Conservation (phyloP, 2,888 invertebrate species). For the Gymnoscelis rufifasciata region DNA sequence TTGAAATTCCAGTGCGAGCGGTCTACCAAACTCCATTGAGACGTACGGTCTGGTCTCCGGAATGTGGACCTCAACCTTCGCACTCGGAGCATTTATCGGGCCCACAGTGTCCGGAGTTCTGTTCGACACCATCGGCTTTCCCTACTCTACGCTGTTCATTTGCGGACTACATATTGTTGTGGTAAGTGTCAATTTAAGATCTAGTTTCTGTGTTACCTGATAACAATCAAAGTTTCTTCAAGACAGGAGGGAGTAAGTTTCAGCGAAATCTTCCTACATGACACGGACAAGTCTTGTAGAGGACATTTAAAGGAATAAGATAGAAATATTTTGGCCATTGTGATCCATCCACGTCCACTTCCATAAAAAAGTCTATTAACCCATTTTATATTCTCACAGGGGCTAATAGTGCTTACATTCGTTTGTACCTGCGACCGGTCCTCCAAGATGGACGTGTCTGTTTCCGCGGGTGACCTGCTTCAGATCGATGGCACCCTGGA, state of each 20-base stretch:
- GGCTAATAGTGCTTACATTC: conserved; percentile 64
- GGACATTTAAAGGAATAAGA: too few species aligned
- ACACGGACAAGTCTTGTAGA: too few species aligned
- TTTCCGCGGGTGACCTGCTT: conserved; percentile 71
- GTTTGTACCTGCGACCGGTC: conserved; percentile 57
- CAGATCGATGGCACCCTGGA: conserved; percentile 73
- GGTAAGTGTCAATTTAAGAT: too few species aligned
- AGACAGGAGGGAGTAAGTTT: too few species aligned
- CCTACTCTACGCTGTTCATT: conserved; percentile 84
- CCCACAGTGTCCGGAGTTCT: conserved; percentile 87
- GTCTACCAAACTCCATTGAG: conserved; percentile 90
- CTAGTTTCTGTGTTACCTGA: too few species aligned
- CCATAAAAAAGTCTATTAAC: too few species aligned
- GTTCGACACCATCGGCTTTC: conserved; percentile 85
- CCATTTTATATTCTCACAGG: conserved; percentile 36
- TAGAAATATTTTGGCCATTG: too few species aligned
- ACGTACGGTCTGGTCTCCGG: conserved; percentile 95
- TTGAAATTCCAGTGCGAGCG: conserved; percentile 75
- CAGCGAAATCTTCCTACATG: too few species aligned
- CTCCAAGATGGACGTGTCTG: conserved; percentile 67
- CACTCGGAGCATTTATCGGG: conserved; percentile 91
- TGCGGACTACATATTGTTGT: conserved; percentile 82
- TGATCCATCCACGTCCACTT: too few species aligned
- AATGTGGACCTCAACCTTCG: conserved; percentile 93
- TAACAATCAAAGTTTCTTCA: too few species aligned